A percentile compares a stretch with the other conserved stretches of the same genome.
Conservation (phyloP, 2,888 invertebrate species). For the Crossocerus cetratus region DNA sequence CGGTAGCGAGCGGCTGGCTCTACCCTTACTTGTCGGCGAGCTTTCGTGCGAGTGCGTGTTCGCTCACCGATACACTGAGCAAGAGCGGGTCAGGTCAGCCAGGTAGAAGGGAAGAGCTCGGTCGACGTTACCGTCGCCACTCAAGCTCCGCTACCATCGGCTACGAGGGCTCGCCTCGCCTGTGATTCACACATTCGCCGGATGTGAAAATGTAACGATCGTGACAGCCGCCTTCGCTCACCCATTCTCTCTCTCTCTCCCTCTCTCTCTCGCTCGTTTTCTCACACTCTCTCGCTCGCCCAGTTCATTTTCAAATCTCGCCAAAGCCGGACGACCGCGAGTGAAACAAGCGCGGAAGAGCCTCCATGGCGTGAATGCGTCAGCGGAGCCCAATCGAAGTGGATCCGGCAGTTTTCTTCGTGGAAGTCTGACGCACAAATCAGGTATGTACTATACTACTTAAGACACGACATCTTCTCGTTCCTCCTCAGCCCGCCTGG, state of each 20-base stretch:
- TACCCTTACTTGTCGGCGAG: conserved; percentile 54
- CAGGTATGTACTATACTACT: conserved; percentile 28
- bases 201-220: conserved; percentile 37
- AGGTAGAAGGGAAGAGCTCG: conserved; percentile 6
- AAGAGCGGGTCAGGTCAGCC: conserved; percentile 5
- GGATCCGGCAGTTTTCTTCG: conserved; percentile 18
- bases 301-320: not conserved
- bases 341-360: conserved; percentile 22
- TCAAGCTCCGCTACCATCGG: not conserved
- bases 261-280: not conserved
- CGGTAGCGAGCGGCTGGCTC: conserved; percentile 28
- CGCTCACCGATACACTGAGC: conserved; percentile 17
- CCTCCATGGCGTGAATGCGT: conserved; percentile 45
- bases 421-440: conserved; percentile 30
- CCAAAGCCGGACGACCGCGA: conserved; percentile 20
- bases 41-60: conserved; percentile 49
- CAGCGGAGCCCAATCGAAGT: conserved; percentile 10
- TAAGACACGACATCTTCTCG: not conserved
- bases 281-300: not conserved
- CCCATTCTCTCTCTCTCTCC: not conserved
- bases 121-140: not conserved
- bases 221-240: not conserved
- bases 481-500: too few relatives aligned
- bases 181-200: conserved; percentile 4
- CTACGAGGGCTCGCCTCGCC: not conserved